A percentile compares a stretch with the other conserved stretches of the same genome.
Evolutionary conservation across 2,797 vertebrate genomes (phyloP).

Genomic region (Syngnathus rostellatus): DNA sequence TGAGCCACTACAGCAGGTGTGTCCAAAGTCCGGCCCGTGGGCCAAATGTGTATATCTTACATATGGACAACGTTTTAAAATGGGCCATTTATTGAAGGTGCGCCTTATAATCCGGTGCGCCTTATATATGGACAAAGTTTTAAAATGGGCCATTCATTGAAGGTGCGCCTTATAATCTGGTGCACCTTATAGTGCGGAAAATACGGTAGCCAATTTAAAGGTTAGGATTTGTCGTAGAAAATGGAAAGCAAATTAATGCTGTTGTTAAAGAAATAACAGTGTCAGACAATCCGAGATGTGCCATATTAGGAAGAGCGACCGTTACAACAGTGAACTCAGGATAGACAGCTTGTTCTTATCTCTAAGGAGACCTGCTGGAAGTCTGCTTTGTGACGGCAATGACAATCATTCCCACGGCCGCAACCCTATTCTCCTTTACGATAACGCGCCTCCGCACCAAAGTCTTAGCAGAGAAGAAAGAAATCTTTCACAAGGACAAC

Average conservation of each 20-base stretch:
- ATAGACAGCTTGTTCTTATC: conserved; percentile 55
- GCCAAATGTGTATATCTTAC: too few species aligned
- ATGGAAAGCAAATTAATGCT: background rate
- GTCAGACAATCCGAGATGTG: conserved; percentile 8
- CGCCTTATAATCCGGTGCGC: too few species aligned
- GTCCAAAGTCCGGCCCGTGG: too few species aligned
- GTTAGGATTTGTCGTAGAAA: background rate
- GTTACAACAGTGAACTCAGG: conserved; percentile 40
- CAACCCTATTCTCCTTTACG: background rate
- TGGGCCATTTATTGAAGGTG: too few species aligned
- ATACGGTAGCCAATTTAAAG: background rate
- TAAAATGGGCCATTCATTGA: too few species aligned
- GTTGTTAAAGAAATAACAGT: background rate
- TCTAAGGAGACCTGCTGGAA: conserved; percentile 52
- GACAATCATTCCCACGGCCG: conserved; percentile 53
- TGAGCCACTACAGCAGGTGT: too few species aligned
- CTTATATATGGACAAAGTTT: too few species aligned
- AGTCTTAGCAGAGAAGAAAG: background rate
- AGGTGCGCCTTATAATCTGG: too few species aligned
- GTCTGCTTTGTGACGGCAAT: conserved; percentile 50
- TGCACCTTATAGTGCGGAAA: too few species aligned
- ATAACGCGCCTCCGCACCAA: background rate
- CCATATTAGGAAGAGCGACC: conserved; percentile 41
- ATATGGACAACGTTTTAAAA: too few species aligned
- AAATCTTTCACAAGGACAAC: background rate